These are phyloP conservation scores for Cephalopachus bancanus DNA, from an alignment of 2,797 vertebrate species.

Conservation along the genomic window DNA sequence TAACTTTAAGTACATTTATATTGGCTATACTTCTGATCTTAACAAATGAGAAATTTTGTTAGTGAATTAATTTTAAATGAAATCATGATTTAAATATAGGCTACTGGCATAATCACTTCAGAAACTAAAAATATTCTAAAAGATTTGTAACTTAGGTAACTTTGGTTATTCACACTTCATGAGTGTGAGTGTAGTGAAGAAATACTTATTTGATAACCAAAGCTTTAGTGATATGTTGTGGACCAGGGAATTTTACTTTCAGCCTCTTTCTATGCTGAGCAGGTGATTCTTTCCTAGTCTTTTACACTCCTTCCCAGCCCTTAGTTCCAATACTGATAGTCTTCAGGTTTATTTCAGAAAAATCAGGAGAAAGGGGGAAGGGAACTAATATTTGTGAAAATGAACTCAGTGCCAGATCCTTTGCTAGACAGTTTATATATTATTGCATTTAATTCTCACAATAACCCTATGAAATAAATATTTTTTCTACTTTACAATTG, in stretches of 20 bases:
- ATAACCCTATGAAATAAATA: not conserved
- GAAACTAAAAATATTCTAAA: constrained; percentile 60
- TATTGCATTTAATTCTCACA: constrained; percentile 48
- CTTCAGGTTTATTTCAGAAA: constrained; percentile 53
- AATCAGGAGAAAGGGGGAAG: constrained; percentile 5
- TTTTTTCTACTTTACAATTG: constrained; percentile 28
- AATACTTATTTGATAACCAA: constrained; percentile 8
- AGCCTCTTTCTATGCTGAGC: not conserved
- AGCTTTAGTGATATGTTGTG: not conserved
- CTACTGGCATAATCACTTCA: constrained; percentile 50
- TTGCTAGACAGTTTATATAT: constrained; percentile 6
- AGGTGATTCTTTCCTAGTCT: not conserved
- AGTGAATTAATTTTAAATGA: constrained; percentile 64
- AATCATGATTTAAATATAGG: constrained; percentile 40
- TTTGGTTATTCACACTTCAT: not conserved
- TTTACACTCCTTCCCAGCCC: not conserved
- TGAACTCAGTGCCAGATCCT: not conserved
- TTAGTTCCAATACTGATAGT: constrained; percentile 29
- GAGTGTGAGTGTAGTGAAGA: not conserved
- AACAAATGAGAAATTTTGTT: constrained; percentile 59
- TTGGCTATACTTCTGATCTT: constrained; percentile 36
- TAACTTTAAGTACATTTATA: constrained; percentile 38
- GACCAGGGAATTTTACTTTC: constrained; percentile 39
- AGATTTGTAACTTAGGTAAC: constrained; percentile 43
- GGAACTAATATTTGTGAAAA: constrained; percentile 6